Evolutionary conservation across 2,113 vertebrate species (phyloP), one percentile per base, ranked within the genome.

Genomic region (Menura novaehollandiae): DNA sequence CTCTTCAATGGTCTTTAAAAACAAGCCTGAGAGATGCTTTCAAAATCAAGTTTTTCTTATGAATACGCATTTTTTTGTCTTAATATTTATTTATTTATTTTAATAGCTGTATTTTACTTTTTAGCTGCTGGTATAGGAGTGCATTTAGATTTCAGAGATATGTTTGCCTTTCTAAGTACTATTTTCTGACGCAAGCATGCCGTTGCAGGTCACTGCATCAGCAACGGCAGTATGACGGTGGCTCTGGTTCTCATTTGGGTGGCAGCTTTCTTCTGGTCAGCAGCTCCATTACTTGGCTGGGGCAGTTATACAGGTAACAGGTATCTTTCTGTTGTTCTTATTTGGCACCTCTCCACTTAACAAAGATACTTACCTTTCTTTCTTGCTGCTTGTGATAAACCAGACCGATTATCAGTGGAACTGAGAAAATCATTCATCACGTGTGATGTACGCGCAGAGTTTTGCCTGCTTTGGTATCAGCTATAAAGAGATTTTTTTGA

Each of bases 301-400:
- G 99, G 98, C 91, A 99, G 99, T 94, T 99, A 98, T 90, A 99
- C 98, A 97, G 99, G 99, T 99, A 96, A 97, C 56, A 37, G 20
- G 14, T 77, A 84, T 51, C 71, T 78, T 91, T 30, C 18, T 52
- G 32, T 58, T 72, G 24, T 41, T 15, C 39, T 26, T 41, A 28
- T 46, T 4, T 68, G 56, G 43, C 52, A 49, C 13, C 39, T 81
- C 39, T 81, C 30, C 56, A 15, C 49, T 89, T 80, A 46, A 37
- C 39, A 88, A 46, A 89, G 37, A 49, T 60, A 30, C 8, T 91
- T 88, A 52, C 35, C 56, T 49, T 68, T 35, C 30, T 71, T 85
- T 8, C 59, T 84, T 92, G 44, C 56, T 90, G 30, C 60, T 93
- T 69, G 46, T 62, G 63, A 58, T 73, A 85, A 92, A 52, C 22